A percentile compares a stretch with the other conserved stretches of the same genome.
Evolutionary conservation across 2,888 invertebrate species (phyloP).

Genomic region (Nymphalis polychloros): DNA sequence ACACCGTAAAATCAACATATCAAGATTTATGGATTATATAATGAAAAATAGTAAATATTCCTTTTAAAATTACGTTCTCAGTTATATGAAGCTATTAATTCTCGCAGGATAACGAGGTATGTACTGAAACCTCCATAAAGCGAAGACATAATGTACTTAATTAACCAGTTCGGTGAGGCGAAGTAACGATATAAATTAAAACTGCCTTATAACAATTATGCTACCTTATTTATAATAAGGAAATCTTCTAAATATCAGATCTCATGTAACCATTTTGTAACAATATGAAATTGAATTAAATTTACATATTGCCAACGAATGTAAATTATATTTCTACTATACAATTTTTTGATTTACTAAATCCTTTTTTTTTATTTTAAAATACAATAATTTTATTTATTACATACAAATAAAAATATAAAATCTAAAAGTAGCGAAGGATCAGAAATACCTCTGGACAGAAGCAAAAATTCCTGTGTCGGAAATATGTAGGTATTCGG

Average conservation of each 20-base stretch:
- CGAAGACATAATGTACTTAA: constrained; percentile 18
- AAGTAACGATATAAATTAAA: constrained; percentile 13
- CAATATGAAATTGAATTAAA: no score
- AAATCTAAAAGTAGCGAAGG: neutral
- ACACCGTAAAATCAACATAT: neutral
- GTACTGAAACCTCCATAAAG: constrained; percentile 12
- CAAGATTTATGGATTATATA: neutral
- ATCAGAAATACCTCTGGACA: neutral
- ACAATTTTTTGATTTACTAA: no score
- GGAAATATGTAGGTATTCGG: neutral
- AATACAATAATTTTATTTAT: no score
- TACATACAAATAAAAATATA: neutral
- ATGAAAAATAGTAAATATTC: constrained; percentile 9
- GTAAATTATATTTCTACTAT: no score
- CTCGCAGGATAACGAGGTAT: constrained; percentile 14
- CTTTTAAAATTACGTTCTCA: constrained; percentile 8
- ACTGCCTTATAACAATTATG: constrained; percentile 10
- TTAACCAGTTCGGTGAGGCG: constrained; percentile 7
- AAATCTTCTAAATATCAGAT: no score
- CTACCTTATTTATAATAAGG: no score
- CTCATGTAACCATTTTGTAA: no score
- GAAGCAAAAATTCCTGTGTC: neutral
- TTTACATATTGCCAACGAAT: no score
- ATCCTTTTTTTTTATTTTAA: no score
- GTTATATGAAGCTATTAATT: constrained; percentile 18